A percentile compares a stretch with the other conserved stretches of the same genome.
Evolutionary conservation across 2,888 invertebrate genomes (phyloP).

Genomic region (Meteorus colon): DNA sequence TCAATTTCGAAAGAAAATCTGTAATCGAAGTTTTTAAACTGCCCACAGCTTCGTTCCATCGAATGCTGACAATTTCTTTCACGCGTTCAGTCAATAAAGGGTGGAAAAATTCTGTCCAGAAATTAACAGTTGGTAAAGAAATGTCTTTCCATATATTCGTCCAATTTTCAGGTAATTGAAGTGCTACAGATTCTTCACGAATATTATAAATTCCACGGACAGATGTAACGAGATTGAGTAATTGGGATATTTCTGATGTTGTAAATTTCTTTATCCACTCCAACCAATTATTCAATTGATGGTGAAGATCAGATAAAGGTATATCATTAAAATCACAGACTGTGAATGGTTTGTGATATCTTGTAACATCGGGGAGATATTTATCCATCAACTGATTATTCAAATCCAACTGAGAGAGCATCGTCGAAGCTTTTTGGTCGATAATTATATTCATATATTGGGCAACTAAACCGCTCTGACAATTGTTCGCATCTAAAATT

Average conservation of each 20-base stretch:
- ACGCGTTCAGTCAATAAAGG: constrained; percentile 82
- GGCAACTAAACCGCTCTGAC: constrained; percentile 61
- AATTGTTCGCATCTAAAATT: constrained; percentile 57
- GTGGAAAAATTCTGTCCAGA: constrained; percentile 85
- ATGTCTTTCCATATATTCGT: constrained; percentile 77
- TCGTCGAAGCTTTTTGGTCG: constrained; percentile 74
- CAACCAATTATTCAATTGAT: constrained; percentile 79
- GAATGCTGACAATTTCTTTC: constrained; percentile 71
- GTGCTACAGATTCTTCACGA: constrained; percentile 80
- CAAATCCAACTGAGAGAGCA: constrained; percentile 77
- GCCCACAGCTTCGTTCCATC: constrained; percentile 60
- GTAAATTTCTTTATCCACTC: constrained; percentile 77
- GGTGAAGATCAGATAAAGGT: constrained; percentile 67
- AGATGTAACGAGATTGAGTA: constrained; percentile 80
- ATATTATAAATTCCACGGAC: constrained; percentile 84
- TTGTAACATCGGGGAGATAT: constrained; percentile 76
- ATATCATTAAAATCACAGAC: constrained; percentile 60
- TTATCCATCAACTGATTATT: constrained; percentile 77
- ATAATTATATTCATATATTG: constrained; percentile 64
- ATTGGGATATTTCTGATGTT: constrained; percentile 76
- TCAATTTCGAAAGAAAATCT: constrained; percentile 62
- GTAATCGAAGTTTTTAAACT: constrained; percentile 61
- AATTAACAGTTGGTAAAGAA: constrained; percentile 77
- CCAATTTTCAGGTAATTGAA: constrained; percentile 80
- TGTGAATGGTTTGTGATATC: constrained; percentile 65